phyloP scores from a whole-genome alignment of 2,797 vertebrate species.

The Pipistrellus pipistrellus region DNA sequence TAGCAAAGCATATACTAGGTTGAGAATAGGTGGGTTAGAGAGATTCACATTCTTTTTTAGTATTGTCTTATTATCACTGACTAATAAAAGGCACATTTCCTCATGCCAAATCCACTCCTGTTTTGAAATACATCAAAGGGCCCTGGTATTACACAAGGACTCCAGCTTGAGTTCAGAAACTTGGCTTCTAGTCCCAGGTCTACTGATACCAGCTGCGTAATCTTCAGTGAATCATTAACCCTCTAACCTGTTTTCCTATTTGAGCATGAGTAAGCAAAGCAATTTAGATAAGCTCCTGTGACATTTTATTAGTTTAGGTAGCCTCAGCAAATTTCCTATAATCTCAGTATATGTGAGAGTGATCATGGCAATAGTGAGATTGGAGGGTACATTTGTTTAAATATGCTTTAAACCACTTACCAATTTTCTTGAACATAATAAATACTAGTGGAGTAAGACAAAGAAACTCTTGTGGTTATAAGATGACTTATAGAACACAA shows the following conservation, averaged over 20 bases:
- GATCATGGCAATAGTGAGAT: conserved; percentile 19
- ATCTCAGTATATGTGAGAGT: neutral
- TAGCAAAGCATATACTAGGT: neutral
- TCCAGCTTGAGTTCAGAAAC: neutral
- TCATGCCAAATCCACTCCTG: conserved; percentile 14
- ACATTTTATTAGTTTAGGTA: conserved; percentile 14
- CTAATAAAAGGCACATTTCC: neutral
- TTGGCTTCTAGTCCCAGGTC: conserved; percentile 4
- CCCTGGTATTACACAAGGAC: neutral
- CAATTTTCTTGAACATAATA: conserved; percentile 15
- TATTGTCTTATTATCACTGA: neutral
- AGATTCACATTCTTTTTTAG: neutral
- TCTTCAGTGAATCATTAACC: neutral
- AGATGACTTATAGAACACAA: conserved; percentile 31
- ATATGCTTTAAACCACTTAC: conserved; percentile 24
- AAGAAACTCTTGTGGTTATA: conserved; percentile 12
- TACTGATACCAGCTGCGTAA: neutral
- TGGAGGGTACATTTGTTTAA: neutral
- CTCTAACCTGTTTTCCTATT: conserved; percentile 11
- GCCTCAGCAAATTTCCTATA: neutral
- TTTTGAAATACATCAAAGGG: conserved; percentile 12
- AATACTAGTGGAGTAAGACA: neutral
- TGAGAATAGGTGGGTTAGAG: neutral
- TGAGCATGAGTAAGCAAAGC: conserved; percentile 2
- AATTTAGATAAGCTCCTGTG: neutral